Evolutionary conservation across 2,888 invertebrate species (phyloP), one percentile per base, ranked within the genome.

Genomic region (Dusona sp.): DNA sequence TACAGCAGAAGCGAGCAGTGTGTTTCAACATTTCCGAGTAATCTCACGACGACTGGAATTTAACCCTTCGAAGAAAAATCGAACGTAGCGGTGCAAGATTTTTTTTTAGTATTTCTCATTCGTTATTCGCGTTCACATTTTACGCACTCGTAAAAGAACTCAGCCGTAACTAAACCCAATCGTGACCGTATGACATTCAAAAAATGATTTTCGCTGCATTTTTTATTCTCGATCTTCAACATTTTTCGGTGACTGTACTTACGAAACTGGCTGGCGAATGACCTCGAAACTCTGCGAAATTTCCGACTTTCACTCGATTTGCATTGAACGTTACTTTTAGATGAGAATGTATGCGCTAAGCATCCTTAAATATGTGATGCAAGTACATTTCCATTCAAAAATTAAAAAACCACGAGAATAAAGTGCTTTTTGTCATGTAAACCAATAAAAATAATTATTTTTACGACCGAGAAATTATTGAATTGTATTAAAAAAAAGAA

Each of bases 221-320:
- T 61, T 29, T 16, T 1, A 29, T 2, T 61, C 29, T 29, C 29
- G 9, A 2, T 2, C 2, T 61, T 61, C 3, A 25, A 61, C 48
- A 48, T 64, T 45, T 33, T 33, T 45, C 7, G 42, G 0, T 38
- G 64, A 77, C 42, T 61, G 64, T 61, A 77, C 75, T 64, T 29
- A 48, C 64, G 19, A 64, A 64, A 77, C 75, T 48, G 64, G 45
- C 45, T 25, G 45, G 45, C 64, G 29, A 61, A 64, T 45, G 75
- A 77, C 75, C 75, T 77, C 75, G 75, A 77, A 77, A 65, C 45
- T 64, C 45, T 0, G 75, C 65, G 48, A 78, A 78, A 78, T 67
- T 67, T 54, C 67, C 67, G 51, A 68, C 78, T 78, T 78, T 78
- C 78, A 25, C 78, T 78, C 67, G 11, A 54, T 78, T 67, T 51